A percentile compares a stretch with the other conserved stretches of the same genome.
Conservation (phyloP, 2,797 vertebrate genomes). For the Oreochromis mossambicus region DNA sequence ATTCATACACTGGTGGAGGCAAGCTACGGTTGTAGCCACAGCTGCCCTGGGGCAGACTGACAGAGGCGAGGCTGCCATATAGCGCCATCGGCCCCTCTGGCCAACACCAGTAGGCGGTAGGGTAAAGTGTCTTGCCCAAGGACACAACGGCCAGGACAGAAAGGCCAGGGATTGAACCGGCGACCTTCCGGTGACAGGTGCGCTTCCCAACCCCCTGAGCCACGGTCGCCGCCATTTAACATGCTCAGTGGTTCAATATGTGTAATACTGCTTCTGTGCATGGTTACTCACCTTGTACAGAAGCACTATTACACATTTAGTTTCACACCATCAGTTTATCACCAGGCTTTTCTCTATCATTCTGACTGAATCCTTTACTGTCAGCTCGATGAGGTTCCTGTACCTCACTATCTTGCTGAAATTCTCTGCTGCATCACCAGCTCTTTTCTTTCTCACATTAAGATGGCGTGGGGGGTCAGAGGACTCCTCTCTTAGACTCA, state of each 20-base stretch:
- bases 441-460: not conserved
- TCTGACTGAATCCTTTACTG: not conserved
- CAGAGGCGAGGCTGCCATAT: too few species aligned
- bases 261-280: not conserved
- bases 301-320: not conserved
- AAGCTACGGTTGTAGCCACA: too few species aligned
- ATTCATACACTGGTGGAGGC: too few species aligned
- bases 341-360: not conserved
- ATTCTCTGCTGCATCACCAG: not conserved
- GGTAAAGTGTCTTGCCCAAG: too few species aligned
- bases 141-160: too few species aligned
- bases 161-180: too few species aligned
- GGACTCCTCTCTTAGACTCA: not conserved
- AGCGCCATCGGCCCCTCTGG: too few species aligned
- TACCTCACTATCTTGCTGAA: fast-evolving
- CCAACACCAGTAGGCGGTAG: too few species aligned
- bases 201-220: too few species aligned
- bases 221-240: not conserved
- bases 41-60: too few species aligned
- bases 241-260: not conserved
- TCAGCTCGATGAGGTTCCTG: not conserved
- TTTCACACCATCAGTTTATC: not conserved
- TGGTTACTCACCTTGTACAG: not conserved
- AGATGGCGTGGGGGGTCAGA: not conserved
- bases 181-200: too few species aligned